These are phyloP conservation scores for Sebastes itinus DNA, from an alignment of 2,797 vertebrate species.

Conservation along the genomic window DNA sequence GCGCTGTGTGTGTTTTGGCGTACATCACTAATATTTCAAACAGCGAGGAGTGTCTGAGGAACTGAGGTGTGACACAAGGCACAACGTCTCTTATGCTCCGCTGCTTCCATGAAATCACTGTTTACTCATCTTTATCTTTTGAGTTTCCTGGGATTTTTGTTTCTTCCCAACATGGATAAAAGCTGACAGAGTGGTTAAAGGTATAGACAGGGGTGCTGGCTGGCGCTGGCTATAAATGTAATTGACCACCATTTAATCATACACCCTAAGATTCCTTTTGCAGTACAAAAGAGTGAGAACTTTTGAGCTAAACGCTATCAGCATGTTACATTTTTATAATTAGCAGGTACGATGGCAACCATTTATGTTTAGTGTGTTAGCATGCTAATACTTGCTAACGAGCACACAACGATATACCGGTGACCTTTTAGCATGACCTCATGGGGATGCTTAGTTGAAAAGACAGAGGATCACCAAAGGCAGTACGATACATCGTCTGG, in stretches of 20 bases:
- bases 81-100: slow-evolving; percentile 27
- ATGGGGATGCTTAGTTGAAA: neutral
- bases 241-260: neutral
- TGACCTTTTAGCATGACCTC: neutral
- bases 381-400: neutral
- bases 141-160: slow-evolving; percentile 11
- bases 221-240: neutral
- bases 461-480: neutral
- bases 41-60: slow-evolving; percentile 38
- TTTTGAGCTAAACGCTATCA: neutral
- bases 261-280: neutral
- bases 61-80: slow-evolving; percentile 49
- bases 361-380: neutral
- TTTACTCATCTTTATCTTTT: slow-evolving; percentile 42
- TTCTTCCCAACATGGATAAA: neutral
- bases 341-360: too few species aligned
- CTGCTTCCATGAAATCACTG: slow-evolving; percentile 39
- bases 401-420: neutral
- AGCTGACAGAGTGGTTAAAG: neutral
- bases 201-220: neutral
- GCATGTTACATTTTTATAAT: too few species aligned
- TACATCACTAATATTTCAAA: slow-evolving; percentile 56
- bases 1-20: slow-evolving; percentile 39
- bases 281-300: neutral
- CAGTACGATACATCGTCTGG: neutral